Evolutionary conservation across 2,113 vertebrate genomes (phyloP), one percentile per base, ranked within the genome.

Genomic region (Hippolais icterina): DNA sequence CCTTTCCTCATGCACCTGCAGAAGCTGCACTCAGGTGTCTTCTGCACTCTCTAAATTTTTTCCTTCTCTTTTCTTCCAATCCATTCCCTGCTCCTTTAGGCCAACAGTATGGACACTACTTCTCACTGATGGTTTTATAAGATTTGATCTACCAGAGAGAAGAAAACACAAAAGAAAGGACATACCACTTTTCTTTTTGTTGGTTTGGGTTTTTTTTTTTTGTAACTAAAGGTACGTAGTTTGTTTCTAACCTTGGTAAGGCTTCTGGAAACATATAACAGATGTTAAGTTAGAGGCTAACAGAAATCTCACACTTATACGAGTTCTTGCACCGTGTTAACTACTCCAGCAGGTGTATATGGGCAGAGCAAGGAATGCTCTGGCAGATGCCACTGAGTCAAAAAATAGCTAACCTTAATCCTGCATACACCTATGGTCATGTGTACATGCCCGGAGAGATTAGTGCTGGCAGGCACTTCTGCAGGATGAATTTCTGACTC

Each of bases 361-460:
- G 49, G 33, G 69, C 61, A 79, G 47, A 63, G 65, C 47, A 83
- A 68, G 39, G 76, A 88, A 33, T 63, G 31, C 28, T 90, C n/a
- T 85, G 35, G 42, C 70, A 79, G 61, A 63, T 63, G 42, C 66
- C 39, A 53, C 37, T 11, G 33, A 37, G 37, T 66, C 24, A 92
- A 94, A 93, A 88, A 75, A 63, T 31, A 94, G 52, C 70, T 57
- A 82, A 78, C 15, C 47, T 88, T 63, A 92, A 88, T 85, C 63
- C 57, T 54, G 47, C 61, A 42, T 60, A 12, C 47, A 42, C 47
- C 75, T 42, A 2, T 17, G 31, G 70, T 25, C 78, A 33, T 56
- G 39, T 35, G 16, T n/a, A 31, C 18, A 6, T 47, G 44, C 47
- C 57, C 31, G 42, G 57, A 75, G 83, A 90, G 61, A 39, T 83